Conservation (phyloP, 2,113 vertebrate genomes). For the Ardeotis arabs region DNA sequence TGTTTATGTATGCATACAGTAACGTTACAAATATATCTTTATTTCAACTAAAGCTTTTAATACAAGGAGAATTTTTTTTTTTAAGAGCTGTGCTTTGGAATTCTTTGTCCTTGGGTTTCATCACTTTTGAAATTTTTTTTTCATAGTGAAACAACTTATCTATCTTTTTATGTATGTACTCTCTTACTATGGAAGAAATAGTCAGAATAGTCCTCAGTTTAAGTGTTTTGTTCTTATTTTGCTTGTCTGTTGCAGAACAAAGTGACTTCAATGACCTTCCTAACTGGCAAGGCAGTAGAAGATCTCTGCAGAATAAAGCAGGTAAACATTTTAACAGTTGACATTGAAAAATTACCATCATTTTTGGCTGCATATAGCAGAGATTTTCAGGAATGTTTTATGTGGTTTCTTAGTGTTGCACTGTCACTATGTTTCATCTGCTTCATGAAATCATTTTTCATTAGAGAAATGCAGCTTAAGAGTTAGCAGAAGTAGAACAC, state of each 20-base stretch:
- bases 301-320: conserved; percentile 98
- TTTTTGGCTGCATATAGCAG: not conserved
- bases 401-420: not conserved
- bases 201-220: not conserved
- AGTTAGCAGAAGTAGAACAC: not conserved
- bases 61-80: not conserved
- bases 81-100: not conserved
- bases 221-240: not conserved
- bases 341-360: not conserved
- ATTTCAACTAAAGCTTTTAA: not conserved
- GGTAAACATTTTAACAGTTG: conserved; percentile 76
- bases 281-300: conserved; percentile 94
- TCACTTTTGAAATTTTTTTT: not conserved
- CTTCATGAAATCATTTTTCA: not conserved
- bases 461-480: not conserved
- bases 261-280: conserved; percentile 96
- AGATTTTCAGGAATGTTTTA: not conserved
- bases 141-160: not conserved
- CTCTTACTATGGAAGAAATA: not conserved
- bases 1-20: not conserved
- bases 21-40: not conserved
- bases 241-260: conserved; percentile 86
- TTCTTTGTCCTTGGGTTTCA: not conserved
- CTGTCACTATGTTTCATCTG: not conserved
- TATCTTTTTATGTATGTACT: not conserved